These are phyloP conservation scores for Genyomyrus donnyi DNA, from an alignment of 2,113 vertebrate genomes.

Conservation along the genomic window DNA sequence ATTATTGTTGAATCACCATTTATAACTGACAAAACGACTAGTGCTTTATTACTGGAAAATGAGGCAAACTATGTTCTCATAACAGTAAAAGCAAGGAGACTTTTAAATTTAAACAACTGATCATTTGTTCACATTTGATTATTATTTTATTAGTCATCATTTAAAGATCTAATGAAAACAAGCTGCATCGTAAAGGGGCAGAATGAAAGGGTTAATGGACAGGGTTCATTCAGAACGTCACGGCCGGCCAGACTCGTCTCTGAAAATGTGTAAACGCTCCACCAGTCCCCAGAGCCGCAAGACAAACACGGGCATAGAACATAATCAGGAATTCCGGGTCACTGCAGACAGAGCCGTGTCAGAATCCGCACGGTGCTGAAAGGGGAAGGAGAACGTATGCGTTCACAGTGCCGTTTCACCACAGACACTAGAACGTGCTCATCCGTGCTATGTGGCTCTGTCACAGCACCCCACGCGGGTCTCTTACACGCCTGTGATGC, in stretches of 20 bases:
- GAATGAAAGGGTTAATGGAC: neutral
- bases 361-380: neutral
- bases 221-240: neutral
- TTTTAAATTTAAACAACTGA: neutral
- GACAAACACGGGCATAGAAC: constrained; percentile 20
- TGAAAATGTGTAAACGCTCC: constrained; percentile 20
- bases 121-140: neutral
- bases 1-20: neutral
- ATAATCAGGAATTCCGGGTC: constrained; percentile 28
- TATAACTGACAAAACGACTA: neutral
- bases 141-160: neutral
- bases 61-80: neutral
- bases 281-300: neutral
- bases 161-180: neutral
- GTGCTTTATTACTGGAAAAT: neutral
- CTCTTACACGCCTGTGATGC: neutral
- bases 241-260: constrained; percentile 13
- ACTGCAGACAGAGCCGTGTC: neutral
- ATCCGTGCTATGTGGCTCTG: neutral
- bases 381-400: neutral
- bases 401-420: neutral
- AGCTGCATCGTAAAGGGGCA: neutral
- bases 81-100: neutral
- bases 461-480: neutral
- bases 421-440: neutral